These are phyloP conservation scores for Argyra leucocephala DNA, from an alignment of 2,888 invertebrate genomes.

Conservation along the genomic window DNA sequence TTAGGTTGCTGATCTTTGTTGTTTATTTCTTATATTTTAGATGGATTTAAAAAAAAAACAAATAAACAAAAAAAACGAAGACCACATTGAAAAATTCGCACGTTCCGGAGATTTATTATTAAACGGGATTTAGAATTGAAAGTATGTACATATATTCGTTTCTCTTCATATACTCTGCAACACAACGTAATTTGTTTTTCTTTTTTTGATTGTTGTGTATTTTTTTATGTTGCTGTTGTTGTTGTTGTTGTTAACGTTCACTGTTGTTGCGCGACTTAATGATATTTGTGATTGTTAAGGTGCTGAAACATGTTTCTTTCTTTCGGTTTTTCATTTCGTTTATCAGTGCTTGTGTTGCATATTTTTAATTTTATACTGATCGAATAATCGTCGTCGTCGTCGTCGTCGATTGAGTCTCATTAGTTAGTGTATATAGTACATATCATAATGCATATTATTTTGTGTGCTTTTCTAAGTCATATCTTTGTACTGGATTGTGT, in stretches of 20 bases:
- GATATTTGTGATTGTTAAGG: not conserved
- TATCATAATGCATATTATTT: not conserved
- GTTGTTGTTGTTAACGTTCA: too few species aligned
- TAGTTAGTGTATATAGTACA: not conserved
- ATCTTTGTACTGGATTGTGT: not conserved
- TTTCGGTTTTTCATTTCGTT: too few species aligned
- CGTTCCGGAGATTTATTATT: not conserved
- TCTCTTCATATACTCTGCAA: too few species aligned
- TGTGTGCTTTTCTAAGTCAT: not conserved
- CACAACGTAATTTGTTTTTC: too few species aligned
- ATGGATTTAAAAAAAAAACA: too few species aligned
- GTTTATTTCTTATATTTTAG: not conserved
- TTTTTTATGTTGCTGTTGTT: too few species aligned
- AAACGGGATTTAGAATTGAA: too few species aligned
- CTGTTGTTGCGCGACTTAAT: not conserved
- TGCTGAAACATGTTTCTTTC: not conserved
- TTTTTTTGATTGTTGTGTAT: too few species aligned
- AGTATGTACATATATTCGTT: not conserved
- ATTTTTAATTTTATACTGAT: too few species aligned
- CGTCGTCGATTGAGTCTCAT: not conserved
- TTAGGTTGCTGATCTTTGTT: not conserved
- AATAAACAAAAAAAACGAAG: not conserved
- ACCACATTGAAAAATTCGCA: not conserved
- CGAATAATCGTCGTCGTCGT: too few species aligned
- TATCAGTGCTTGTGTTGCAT: too few species aligned